phyloP scores from a whole-genome alignment of 2,113 vertebrate genomes.

The Sylvietta virens region DNA sequence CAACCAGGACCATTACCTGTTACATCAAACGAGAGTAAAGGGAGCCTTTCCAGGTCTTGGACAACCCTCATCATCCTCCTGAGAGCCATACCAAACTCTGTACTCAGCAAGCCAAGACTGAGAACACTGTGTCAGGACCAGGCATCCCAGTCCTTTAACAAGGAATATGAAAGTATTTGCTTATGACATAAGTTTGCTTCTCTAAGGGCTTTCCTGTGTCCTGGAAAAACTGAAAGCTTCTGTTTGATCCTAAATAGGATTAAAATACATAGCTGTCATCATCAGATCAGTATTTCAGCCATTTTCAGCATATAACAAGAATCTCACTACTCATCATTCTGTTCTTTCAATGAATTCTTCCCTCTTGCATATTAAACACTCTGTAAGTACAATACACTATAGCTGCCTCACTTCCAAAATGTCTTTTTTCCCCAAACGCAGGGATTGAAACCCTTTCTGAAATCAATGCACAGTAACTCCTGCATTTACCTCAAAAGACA shows the following conservation, averaged over 20 bases:
- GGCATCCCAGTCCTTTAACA: background rate
- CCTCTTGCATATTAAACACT: background rate
- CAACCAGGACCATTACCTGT: background rate
- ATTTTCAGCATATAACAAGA: background rate
- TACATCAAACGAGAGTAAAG: background rate
- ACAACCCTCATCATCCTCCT: background rate
- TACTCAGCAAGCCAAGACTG: background rate
- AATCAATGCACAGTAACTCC: background rate
- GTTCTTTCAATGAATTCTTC: background rate
- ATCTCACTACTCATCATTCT: background rate
- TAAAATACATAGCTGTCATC: background rate
- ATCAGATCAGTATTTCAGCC: background rate
- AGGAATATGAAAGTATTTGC: background rate
- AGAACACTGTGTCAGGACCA: background rate
- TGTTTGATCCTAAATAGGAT: background rate
- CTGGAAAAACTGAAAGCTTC: background rate
- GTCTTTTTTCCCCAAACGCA: background rate
- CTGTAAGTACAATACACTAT: rapidly evolving
- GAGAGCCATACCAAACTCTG: background rate
- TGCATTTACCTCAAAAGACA: background rate
- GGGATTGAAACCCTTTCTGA: background rate
- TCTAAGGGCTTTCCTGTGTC: background rate
- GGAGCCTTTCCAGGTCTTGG: background rate
- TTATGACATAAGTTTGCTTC: background rate
- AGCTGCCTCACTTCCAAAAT: background rate